These are phyloP conservation scores for Atta colombica DNA, from an alignment of 1,140 invertebrate species.

Conservation along the genomic window DNA sequence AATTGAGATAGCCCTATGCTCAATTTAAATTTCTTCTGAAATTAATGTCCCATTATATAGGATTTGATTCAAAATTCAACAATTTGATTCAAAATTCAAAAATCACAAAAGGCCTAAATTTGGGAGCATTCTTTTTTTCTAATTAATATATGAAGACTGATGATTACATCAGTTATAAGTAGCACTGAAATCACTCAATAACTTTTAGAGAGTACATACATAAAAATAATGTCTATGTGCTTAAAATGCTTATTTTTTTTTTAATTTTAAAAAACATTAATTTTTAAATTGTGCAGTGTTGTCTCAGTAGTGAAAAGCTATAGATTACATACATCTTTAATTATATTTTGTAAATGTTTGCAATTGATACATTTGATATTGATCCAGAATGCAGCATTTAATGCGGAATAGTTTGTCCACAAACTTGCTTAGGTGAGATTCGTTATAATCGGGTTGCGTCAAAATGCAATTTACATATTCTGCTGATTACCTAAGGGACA, in stretches of 20 bases:
- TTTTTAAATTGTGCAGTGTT: neutral
- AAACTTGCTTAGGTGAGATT: conserved; percentile 42
- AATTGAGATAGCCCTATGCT: too few species aligned
- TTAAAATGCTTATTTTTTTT: neutral
- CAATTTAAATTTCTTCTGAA: too few species aligned
- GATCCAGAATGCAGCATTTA: conserved; percentile 36
- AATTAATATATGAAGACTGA: too few species aligned
- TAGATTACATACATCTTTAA: neutral
- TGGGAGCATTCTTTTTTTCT: too few species aligned
- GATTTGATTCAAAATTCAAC: too few species aligned
- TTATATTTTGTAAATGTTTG: neutral
- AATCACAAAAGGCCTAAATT: too few species aligned
- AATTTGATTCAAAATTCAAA: too few species aligned
- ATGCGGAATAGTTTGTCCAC: conserved; percentile 31
- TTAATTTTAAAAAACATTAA: neutral
- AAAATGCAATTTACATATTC: conserved; percentile 65
- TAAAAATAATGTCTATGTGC: neutral
- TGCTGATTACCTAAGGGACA: conserved; percentile 41
- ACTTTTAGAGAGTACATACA: neutral
- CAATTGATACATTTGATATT: conserved; percentile 1
- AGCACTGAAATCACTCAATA: too few species aligned
- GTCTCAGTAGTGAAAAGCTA: neutral
- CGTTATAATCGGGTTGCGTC: conserved; percentile 57
- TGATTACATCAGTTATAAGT: too few species aligned
- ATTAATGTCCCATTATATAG: too few species aligned